Evolutionary conservation across 2,113 vertebrate species (phyloP).

Genomic region (Porphyrio hochstetteri): DNA sequence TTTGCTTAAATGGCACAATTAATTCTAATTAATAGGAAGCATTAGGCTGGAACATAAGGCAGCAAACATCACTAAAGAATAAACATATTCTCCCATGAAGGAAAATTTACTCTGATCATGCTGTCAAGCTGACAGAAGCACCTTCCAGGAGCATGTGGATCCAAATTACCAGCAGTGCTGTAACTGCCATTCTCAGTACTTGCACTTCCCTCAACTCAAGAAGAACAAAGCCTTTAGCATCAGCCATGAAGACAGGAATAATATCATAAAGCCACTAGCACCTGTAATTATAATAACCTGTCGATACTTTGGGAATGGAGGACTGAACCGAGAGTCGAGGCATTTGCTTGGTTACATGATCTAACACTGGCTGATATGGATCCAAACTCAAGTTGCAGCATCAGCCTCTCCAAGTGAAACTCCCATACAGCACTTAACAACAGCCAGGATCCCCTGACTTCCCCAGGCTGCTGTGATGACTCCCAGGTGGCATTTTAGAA

Average conservation of each 20-base stretch:
- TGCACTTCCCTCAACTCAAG: background rate
- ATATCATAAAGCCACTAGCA: background rate
- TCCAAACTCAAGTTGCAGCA: background rate
- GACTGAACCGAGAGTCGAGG: background rate
- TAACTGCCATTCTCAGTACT: background rate
- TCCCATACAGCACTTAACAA: background rate
- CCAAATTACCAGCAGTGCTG: background rate
- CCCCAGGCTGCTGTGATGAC: background rate
- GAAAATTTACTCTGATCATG: conserved; percentile 9
- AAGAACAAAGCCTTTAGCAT: background rate
- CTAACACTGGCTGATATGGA: background rate
- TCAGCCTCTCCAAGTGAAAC: background rate
- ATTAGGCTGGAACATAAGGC: conserved; percentile 16
- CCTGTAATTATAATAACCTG: background rate
- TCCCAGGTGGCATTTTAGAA: background rate
- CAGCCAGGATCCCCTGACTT: background rate
- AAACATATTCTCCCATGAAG: conserved; percentile 22
- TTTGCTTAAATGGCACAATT: background rate
- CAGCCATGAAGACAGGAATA: background rate
- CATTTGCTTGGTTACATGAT: background rate
- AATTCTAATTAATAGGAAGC: conserved; percentile 34
- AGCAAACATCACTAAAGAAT: conserved; percentile 18
- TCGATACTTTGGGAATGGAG: background rate
- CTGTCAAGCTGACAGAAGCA: background rate
- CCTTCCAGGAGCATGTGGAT: background rate